Percentiles rank a stretch among this genome's conserved stretches.
Conservation (phyloP, 2,888 invertebrate species). For the Diachrysia chrysitis region DNA sequence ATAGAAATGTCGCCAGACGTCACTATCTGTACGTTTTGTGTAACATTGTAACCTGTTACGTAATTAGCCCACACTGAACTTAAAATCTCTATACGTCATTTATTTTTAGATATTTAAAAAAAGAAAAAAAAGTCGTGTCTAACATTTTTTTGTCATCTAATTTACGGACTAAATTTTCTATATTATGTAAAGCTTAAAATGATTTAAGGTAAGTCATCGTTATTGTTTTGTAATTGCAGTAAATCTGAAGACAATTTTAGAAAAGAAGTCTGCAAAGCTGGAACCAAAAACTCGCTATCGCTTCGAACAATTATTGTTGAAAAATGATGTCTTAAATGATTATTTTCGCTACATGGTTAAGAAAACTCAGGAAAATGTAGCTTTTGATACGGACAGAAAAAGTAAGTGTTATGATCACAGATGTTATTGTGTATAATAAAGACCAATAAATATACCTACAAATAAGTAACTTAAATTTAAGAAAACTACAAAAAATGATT, state of each 20-base stretch:
- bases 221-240: neutral
- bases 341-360: constrained; percentile 36
- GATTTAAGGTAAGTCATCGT: neutral
- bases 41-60: too few relatives aligned
- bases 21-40: too few relatives aligned
- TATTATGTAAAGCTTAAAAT: neutral
- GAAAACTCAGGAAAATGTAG: neutral
- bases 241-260: neutral
- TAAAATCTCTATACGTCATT: too few relatives aligned
- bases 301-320: constrained; percentile 27
- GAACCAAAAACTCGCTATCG: constrained; percentile 4
- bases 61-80: too few relatives aligned
- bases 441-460: neutral
- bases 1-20: too few relatives aligned
- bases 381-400: constrained; percentile 1
- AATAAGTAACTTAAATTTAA: neutral
- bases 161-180: too few relatives aligned
- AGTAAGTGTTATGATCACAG: constrained; percentile 15
- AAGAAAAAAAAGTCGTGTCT: too few relatives aligned
- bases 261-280: constrained; percentile 11
- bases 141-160: too few relatives aligned
- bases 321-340: constrained; percentile 17
- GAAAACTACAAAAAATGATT: too few relatives aligned
- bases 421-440: neutral
- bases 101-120: too few relatives aligned